Evolutionary conservation across 2,797 vertebrate genomes (phyloP), one percentile per base, ranked within the genome.

Genomic region (Microctenopoma steveboyesi): DNA sequence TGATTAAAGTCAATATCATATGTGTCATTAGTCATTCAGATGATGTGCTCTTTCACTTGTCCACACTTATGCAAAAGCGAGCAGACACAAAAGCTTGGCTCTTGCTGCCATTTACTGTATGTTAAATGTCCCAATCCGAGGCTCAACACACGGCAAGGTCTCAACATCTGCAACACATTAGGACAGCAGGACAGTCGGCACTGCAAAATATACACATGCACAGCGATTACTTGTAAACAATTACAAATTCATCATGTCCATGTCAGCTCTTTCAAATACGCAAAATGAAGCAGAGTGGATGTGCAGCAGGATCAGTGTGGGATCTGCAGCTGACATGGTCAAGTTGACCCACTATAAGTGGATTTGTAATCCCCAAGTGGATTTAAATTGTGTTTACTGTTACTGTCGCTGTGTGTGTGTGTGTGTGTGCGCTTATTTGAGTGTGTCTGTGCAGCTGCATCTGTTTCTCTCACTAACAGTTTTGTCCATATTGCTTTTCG

Each of bases 1-100:
- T 92, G 89, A 91, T 89, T 92, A 88, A 92, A 91, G 90, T 91
- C 89, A 91, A 90, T 88, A 93, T 91, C 82, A 87, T 89, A 89
- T 89, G 90, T 89, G 84, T 87, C 84, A 88, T 92, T 91, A 88
- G 80, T 91, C 88, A 89, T 88, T 85, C 81, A 81, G 74, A 81
- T 45, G 56, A 81, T 63, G 60, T 64, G 75, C 57, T 82, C 69
- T 80, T 82, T 86, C 71, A 70, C 71, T 79, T 43, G 55, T 74
- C 71, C 46, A 27, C 16, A 63, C 71, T 82, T 62, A 64, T 49
- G 58, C 61, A 76, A 81, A 80, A 76, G 78, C 72, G 77, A 43
- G 67, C 61, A 64, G 70, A 79, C 74, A 65, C 71, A 55, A 60
- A 72, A 49, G 30, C 43, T 49, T 56, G 60, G 60, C 50, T 74